These are phyloP conservation scores for Platyscapa corneri DNA, from an alignment of 1,140 invertebrate genomes.

Conservation along the genomic window DNA sequence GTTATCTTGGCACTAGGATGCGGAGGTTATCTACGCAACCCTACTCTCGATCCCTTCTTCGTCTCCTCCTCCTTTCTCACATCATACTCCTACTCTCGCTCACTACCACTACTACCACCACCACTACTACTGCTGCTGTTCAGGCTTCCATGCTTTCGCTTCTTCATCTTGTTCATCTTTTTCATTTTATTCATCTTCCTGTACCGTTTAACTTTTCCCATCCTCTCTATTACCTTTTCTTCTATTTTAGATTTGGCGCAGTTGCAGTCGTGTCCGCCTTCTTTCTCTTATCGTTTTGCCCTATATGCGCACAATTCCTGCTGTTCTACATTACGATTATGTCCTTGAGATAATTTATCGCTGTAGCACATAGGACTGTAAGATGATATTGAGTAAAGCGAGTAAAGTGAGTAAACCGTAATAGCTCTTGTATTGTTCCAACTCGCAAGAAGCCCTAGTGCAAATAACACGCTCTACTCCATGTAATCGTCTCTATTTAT, in stretches of 20 bases:
- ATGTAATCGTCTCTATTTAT: too few relatives aligned
- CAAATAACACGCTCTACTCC: too few relatives aligned
- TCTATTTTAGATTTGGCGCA: background rate
- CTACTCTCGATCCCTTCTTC: constrained; percentile 63
- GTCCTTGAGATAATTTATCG: background rate
- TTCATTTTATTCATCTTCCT: background rate
- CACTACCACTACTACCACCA: constrained; percentile 10
- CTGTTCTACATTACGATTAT: background rate
- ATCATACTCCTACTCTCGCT: constrained; percentile 55
- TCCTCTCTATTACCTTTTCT: background rate
- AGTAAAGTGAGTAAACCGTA: background rate
- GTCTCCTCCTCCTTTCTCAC: constrained; percentile 50
- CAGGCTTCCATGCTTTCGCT: background rate
- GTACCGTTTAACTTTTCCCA: background rate
- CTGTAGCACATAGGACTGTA: background rate
- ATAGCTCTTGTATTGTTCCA: background rate
- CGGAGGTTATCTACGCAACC: constrained; percentile 61
- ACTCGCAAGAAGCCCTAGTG: too few relatives aligned
- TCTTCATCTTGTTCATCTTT: background rate
- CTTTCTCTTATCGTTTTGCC: background rate
- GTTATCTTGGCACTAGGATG: constrained; percentile 73
- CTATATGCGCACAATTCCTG: background rate
- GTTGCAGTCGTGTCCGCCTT: background rate
- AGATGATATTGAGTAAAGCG: background rate
- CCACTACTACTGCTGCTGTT: background rate